These are phyloP conservation scores for Noctilio leporinus DNA, from an alignment of 2,113 vertebrate genomes.

Conservation along the genomic window DNA sequence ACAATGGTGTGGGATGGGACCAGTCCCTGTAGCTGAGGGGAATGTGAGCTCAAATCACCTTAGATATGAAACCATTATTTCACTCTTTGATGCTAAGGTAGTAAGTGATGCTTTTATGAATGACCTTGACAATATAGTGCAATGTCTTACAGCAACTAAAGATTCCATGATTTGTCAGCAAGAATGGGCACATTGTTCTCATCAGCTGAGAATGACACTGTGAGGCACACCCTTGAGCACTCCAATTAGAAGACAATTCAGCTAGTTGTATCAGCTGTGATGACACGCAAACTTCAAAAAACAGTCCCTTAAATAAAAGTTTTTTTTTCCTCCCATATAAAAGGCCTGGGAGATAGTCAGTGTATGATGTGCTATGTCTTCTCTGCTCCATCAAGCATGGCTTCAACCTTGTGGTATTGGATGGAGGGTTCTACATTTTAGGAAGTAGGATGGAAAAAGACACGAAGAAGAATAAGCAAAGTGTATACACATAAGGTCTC, in stretches of 20 bases:
- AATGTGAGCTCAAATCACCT: neutral
- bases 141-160: neutral
- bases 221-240: neutral
- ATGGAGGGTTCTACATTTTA: neutral
- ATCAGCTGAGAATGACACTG: neutral
- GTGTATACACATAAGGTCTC: neutral
- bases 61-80: neutral
- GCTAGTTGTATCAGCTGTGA: neutral
- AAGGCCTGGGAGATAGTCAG: neutral
- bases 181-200: neutral
- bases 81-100: neutral
- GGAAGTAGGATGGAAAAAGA: neutral
- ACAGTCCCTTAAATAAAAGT: neutral
- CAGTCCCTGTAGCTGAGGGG: neutral
- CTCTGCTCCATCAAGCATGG: neutral
- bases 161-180: neutral
- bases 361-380: rapidly evolving
- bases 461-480: neutral
- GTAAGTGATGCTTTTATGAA: neutral
- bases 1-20: neutral
- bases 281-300: neutral
- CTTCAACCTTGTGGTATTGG: neutral
- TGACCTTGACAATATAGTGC: neutral
- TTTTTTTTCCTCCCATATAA: neutral
- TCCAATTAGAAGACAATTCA: neutral